Base-by-base conservation (phyloP, 2,797 vertebrate species). In the Amblyraja radiata region DNA sequence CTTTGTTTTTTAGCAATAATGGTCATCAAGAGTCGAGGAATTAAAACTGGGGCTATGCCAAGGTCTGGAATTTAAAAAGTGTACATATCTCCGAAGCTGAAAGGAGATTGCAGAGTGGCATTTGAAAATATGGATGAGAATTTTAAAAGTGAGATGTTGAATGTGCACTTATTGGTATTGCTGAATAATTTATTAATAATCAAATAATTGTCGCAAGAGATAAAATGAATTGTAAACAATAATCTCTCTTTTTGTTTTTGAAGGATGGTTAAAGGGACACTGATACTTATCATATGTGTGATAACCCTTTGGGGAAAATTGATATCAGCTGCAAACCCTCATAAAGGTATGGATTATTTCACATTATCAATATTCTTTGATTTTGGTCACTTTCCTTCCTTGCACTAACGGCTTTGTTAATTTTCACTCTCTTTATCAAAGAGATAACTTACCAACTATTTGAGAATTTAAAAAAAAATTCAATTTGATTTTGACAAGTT, bases 251-350 rank as follows among this genome's bases (percentile, higher is more conserved):
- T 61, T 94, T 96, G 94, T 95, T 93, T 94, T 95, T 94, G 39
- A 96, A 99, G 98, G 98, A 99, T 99, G 98, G 99, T 96, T 97
- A 98, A 97, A 97, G 97, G 97, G 95, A 97, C 97, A 96, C 96
- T 99, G 95, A 97, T 99, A 94, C 96, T 99, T 95, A 97, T 98
- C 96, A 97, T 98, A 96, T 98, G 98, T 94, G 95, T 98, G 94
- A 95, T 99, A 95, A 97, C 97, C 0, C 95, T 98, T 94, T 97
- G 97, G 97, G 97, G 98, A 92, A 98, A 97, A 96, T 95, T 97
- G 58, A 95, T 94, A 86, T 97, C 96, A 68, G 96, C 97, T 46
- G 97, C 97, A 95, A 97, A 97, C 94, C 96, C 97, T 91, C 97
- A 97, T 94, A 98, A 97, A 97, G 98, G 98, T 99, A 97, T 98